Evolutionary conservation across 2,113 vertebrate species (phyloP), one percentile per base, ranked within the genome.

Genomic region (Chascanopsetta lugubris): DNA sequence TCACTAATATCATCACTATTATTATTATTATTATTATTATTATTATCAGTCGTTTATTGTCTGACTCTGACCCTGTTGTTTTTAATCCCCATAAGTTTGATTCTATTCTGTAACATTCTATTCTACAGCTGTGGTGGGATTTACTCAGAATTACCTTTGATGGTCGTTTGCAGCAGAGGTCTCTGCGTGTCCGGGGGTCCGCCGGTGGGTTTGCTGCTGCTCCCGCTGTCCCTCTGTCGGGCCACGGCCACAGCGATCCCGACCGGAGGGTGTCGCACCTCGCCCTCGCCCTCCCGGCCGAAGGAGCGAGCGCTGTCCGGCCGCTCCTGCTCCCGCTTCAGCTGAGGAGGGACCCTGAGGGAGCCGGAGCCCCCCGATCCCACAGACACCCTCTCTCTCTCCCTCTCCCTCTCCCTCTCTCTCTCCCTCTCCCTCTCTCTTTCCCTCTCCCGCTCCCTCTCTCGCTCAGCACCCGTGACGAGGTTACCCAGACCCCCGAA

Each of bases 231-330:
- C 79, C 95, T 94, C 85, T 98, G 97, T 7, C 97, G 91, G 17
- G 97, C 97, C 72, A 99, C 96, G 0, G 97, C 97, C 55, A 99
- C 97, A 0, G 97, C 97, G 0, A 99, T 99, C 66, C 97, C 97
- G 0, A 99, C 97, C 0, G 97, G 97, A 0, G 97, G 94, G 75
- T 99, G 96, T 10, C 97, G 92, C 26, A 98, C 95, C 85, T 99
- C 97, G 0, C 93, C 94, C 59, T 98, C 97, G 0, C 93, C 95
- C 85, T 98, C 97, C 0, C 95, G 91, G 17, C 94, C 93, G 0
- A 98, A 96, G 0, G 95, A 94, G 77, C 97, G 97, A 75, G 96
- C 91, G 6, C 95, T 96, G 81, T 98, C 96, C 0, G 95, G 94
- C 50, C 95, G 92, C 83, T 99, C 97, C 0, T 95, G 95, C 61